Base-by-base conservation (phyloP, 2,113 vertebrate species). In the Oenanthe oenanthe region DNA sequence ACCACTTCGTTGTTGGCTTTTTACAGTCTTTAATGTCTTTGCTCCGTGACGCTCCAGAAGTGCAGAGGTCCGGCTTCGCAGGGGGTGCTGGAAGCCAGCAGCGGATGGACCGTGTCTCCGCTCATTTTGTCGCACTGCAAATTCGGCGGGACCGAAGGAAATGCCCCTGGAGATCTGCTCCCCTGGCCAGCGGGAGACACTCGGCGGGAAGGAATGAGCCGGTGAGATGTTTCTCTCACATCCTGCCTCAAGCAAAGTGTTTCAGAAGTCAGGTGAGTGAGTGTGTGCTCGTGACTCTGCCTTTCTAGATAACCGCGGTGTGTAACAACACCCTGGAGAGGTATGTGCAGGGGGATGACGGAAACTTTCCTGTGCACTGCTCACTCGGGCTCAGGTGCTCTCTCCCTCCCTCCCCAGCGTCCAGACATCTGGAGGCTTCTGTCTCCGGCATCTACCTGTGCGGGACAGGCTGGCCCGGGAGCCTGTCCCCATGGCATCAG, bases 201-300 rank as follows among this genome's bases (percentile, higher is more conserved):
- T 84, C 6, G 42, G 45, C n/a, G 40, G 18, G 57, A 65, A 43
- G 26, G 60, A 88, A 58, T 26, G 32, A 40, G 47, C 87, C 15
- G 66, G 10, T 17, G 42, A 85, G 43, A 48, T 10, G 47, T 65
- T 94, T 87, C 66, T 43, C 34, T 51, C 70, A 2, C 80, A 85
- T 80, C 81, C 58, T 51, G 83, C 89, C 71, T 28, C 65, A 31
- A 85, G 92, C 61, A 17, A 87, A 79, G 31, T 17, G 78, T 92
- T 95, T 89, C 29, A 86, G 56, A 86, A 83, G 76, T 63, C 88
- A 66, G 76, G 70, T 93, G 90, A 88, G 89, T 70, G 89, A 87
- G 81, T 21, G 10, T 22, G 56, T 28, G 25, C 85, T 57, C 43
- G 67, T 91, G 88, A 92, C 89, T 40, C 63, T 80, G 86, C 56